Percentiles rank a stretch among this genome's conserved stretches.
phyloP scores from a whole-genome alignment of 2,888 invertebrate species.

The Calameuta idolon region DNA sequence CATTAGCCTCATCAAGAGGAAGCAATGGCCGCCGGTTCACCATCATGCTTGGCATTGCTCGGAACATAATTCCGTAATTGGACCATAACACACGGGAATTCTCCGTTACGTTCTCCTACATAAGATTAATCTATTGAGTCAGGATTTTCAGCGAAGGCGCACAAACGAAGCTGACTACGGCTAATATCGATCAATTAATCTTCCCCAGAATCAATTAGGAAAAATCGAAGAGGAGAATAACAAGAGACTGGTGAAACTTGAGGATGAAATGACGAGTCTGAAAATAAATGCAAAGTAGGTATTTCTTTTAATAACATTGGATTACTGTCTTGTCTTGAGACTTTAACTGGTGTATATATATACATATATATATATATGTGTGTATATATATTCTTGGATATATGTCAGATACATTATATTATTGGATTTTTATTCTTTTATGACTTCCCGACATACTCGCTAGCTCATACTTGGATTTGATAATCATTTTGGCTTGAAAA shows the following conservation, averaged over 20 bases:
- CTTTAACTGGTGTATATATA: not conserved
- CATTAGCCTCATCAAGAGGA: conserved; percentile 64
- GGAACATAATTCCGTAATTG: conserved; percentile 59
- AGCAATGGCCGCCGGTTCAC: conserved; percentile 55
- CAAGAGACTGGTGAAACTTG: conserved; percentile 52
- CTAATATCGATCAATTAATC: not conserved
- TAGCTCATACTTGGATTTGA: not conserved
- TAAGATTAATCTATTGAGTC: not conserved
- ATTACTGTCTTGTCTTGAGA: not conserved
- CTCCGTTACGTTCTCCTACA: conserved; percentile 15
- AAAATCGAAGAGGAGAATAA: conserved; percentile 51
- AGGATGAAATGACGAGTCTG: conserved; percentile 54
- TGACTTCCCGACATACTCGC: not conserved
- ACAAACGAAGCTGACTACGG: not conserved
- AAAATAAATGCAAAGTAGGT: conserved; percentile 60
- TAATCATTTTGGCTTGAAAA: not conserved
- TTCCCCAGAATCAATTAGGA: conserved; percentile 51
- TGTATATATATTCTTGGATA: not conserved
- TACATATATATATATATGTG: too few species aligned
- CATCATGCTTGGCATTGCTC: conserved; percentile 31
- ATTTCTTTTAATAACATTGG: conserved; percentile 12
- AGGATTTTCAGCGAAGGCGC: not conserved
- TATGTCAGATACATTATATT: not conserved
- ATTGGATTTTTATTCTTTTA: not conserved
- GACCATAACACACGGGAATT: conserved; percentile 36